phyloP scores from a whole-genome alignment of 2,888 invertebrate species.

The Leptinotarsa tumamoca region DNA sequence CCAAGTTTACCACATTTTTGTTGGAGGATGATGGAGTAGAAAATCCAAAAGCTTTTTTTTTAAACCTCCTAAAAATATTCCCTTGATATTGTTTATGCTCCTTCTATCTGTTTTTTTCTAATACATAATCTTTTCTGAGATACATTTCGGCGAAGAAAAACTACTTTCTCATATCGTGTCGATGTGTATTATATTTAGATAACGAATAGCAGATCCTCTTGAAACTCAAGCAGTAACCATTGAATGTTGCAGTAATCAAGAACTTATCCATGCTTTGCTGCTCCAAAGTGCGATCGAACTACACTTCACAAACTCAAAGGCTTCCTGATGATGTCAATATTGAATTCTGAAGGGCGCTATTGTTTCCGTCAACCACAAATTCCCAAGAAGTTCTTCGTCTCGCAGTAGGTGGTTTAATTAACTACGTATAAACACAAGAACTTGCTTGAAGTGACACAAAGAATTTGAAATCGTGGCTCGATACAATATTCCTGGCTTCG shows the following conservation, averaged over 20 bases:
- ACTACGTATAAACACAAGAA: background rate
- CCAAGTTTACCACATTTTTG: no score
- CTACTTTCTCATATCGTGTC: no score
- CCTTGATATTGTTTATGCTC: no score
- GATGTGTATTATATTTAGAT: no score
- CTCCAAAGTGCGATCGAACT: background rate
- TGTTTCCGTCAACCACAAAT: background rate
- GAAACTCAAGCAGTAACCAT: background rate
- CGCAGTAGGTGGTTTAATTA: background rate
- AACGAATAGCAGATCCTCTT: no score
- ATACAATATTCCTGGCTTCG: background rate
- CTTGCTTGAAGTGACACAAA: background rate
- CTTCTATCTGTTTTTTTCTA: no score
- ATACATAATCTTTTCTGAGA: no score
- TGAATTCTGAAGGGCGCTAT: background rate
- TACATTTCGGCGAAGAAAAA: no score
- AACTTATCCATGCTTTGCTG: background rate
- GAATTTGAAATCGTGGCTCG: background rate
- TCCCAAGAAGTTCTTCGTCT: background rate
- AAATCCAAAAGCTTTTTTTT: no score
- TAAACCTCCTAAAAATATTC: no score
- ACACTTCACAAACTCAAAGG: background rate
- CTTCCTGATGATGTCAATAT: constrained; percentile 2
- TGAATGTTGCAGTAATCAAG: background rate
- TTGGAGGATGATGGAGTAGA: no score